Percentiles rank a stretch among this genome's conserved stretches.
These are phyloP conservation scores for Protosalanx chinensis DNA, from an alignment of 2,797 vertebrate genomes.

Conservation along the genomic window DNA sequence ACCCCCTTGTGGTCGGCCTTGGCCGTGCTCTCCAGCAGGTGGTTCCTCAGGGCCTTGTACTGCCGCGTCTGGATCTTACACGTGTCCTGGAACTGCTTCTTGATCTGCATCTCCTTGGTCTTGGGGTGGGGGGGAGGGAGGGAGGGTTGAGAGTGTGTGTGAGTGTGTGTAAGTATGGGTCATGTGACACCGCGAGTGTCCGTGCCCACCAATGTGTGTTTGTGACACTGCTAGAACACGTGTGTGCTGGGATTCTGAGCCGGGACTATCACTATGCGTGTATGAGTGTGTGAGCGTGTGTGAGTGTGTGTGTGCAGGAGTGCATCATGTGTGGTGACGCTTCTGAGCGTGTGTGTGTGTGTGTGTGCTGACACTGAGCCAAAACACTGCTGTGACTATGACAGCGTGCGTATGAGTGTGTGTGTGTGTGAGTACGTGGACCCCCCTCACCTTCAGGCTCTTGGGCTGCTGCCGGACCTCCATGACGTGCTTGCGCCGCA, in stretches of 20 bases:
- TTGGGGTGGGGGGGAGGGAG: constrained; percentile 43
- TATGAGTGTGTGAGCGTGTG: background rate
- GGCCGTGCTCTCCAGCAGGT: constrained; percentile 95
- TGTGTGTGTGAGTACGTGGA: background rate
- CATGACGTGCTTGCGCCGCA: constrained; percentile 95
- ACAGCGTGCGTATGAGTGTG: no score
- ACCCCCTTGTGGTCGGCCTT: constrained; percentile 99
- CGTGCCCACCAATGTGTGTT: constrained; percentile 33
- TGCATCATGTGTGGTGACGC: background rate
- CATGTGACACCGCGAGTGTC: constrained; percentile 17
- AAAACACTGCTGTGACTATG: no score
- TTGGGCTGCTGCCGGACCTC: constrained; percentile 99
- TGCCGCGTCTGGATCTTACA: constrained; percentile 99
- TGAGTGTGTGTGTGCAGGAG: constrained; percentile 48
- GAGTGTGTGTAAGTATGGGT: background rate
- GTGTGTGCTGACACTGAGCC: background rate
- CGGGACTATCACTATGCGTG: constrained; percentile 56
- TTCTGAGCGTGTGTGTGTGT: background rate
- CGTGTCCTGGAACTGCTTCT: constrained; percentile 99
- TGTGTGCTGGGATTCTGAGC: background rate
- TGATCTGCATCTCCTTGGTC: constrained; percentile 99
- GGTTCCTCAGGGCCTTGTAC: constrained; percentile 98
- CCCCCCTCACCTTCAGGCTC: constrained; percentile 87
- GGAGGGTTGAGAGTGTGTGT: background rate
- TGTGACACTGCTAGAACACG: background rate